Percentiles rank a stretch among this genome's conserved stretches.
Evolutionary conservation across 2,797 vertebrate species (phyloP).

Genomic region (Arctocebus calabarensis): DNA sequence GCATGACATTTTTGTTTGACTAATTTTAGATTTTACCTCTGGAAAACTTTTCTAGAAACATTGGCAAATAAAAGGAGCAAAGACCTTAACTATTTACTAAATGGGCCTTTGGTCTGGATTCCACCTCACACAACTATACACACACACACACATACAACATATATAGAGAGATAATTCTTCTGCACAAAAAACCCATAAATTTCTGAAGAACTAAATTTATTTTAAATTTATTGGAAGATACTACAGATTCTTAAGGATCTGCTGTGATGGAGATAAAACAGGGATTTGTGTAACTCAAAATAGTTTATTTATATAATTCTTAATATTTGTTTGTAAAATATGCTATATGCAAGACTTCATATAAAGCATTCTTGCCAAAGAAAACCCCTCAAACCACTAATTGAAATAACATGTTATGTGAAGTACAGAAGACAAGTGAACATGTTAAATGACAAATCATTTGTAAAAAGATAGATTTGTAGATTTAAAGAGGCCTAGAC

Average conservation of each 20-base stretch:
- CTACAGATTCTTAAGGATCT: conserved; percentile 5
- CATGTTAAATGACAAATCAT: conserved; percentile 1
- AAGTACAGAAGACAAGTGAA: background rate
- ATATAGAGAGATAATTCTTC: background rate
- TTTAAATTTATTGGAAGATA: conserved; percentile 6
- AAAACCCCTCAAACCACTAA: background rate
- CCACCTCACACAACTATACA: background rate
- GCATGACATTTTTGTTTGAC: background rate
- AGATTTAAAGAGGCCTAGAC: conserved; percentile 44
- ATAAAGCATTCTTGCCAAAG: background rate
- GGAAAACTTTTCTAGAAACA: conserved; percentile 41
- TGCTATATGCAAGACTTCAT: background rate
- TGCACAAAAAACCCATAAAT: background rate
- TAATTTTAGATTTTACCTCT: conserved; percentile 50
- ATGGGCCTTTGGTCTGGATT: background rate
- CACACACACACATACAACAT: background rate
- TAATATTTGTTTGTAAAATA: conserved; percentile 35
- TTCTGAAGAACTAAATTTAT: conserved; percentile 29
- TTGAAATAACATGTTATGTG: background rate
- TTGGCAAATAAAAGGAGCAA: background rate
- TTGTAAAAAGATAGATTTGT: conserved; percentile 16
- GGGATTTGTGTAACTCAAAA: background rate
- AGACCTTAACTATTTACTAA: background rate
- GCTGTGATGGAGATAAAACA: background rate
- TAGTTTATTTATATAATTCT: conserved; percentile 11